These are phyloP conservation scores for Meteorus colon DNA, from an alignment of 2,888 invertebrate genomes.

Conservation along the genomic window DNA sequence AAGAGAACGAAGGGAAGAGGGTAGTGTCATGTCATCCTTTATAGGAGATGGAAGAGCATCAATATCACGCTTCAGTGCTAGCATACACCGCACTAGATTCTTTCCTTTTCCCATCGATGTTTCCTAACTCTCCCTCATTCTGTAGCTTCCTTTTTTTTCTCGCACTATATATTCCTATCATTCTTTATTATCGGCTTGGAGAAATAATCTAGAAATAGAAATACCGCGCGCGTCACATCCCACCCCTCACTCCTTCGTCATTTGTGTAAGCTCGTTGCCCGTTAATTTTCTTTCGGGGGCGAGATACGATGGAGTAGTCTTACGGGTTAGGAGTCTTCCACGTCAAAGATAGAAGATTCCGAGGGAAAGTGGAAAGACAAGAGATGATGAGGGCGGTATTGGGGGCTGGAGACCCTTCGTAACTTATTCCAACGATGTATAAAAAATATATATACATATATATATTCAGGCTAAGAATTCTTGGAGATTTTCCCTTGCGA, in stretches of 20 bases:
- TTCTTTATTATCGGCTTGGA: conserved; percentile 63
- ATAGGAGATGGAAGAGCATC: conserved; percentile 65
- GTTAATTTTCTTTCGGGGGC: conserved; percentile 30
- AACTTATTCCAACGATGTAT: conserved; percentile 26
- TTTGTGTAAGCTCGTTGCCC: conserved; percentile 20
- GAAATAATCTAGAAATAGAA: conserved; percentile 63
- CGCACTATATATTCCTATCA: conserved; percentile 40
- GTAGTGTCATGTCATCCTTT: conserved; percentile 59
- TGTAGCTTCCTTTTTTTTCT: conserved; percentile 39
- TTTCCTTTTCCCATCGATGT: conserved; percentile 41
- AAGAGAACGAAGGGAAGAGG: conserved; percentile 26
- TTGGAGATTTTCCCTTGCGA: conserved; percentile 2
- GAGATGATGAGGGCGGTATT: conserved; percentile 5
- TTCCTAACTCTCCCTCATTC: conserved; percentile 28
- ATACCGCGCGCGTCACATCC: conserved; percentile 38
- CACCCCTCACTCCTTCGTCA: neutral
- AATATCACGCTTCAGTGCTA: conserved; percentile 69
- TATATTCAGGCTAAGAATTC: conserved; percentile 3
- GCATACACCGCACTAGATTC: conserved; percentile 48
- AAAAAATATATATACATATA: conserved; percentile 5
- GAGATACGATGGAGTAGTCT: conserved; percentile 2
- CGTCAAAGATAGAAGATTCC: conserved; percentile 28
- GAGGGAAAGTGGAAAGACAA: conserved; percentile 12
- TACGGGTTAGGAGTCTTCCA: conserved; percentile 5
- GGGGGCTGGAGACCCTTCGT: conserved; percentile 23